Evolutionary conservation across 64 coral and sea anemone species (phyloP), one percentile per base, ranked within the genome.

Genomic region (Orbicella faveolata): DNA sequence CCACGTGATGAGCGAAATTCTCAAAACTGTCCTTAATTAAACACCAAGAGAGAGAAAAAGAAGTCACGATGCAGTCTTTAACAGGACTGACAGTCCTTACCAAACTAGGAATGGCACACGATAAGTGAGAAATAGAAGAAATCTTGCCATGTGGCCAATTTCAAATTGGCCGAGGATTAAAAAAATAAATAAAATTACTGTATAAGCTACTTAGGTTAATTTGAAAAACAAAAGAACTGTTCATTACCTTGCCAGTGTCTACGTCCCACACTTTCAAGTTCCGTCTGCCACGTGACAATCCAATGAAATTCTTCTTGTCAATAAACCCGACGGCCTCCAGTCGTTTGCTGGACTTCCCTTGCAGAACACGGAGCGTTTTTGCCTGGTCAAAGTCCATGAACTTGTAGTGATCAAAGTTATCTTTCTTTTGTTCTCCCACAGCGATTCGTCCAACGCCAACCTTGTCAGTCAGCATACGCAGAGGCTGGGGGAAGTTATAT

Each of bases 281-380:
- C 39, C 83, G 63, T 75, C 81, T 59, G 7, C 84, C 73, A n/a
- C 75, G 63, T 33, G 96, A 93, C 39, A 98, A 81, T 1, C 93
- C 93, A 20, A 98, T 77, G 39, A 98, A 26, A 33, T 41, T 83
- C 6, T 96, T 68, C 10, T 87, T n/a, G 75, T 99, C 94, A 64
- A 96, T 93, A 19, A 96, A 83, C 1, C 94, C 94, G 90, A 99
- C 74, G 10, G 94, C 94, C 6, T 99, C 53, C 84, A 96, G 91
- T 74, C 97, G 95, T 62, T 96, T 99, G 85, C 97, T 96, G 51
- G 97, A 86, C 41, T 90, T 91, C 6, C 97, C 97, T 23, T 88
- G 64, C 41, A 99, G 44, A 10, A 84, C 81, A 73, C 87, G 63
- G 16, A 91, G 91, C 13, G 95, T 84, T 68, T 80, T 91, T 12